Evolutionary conservation across 2,113 vertebrate species (phyloP), one percentile per base, ranked within the genome.

Genomic region (Muscicapa adusta): DNA sequence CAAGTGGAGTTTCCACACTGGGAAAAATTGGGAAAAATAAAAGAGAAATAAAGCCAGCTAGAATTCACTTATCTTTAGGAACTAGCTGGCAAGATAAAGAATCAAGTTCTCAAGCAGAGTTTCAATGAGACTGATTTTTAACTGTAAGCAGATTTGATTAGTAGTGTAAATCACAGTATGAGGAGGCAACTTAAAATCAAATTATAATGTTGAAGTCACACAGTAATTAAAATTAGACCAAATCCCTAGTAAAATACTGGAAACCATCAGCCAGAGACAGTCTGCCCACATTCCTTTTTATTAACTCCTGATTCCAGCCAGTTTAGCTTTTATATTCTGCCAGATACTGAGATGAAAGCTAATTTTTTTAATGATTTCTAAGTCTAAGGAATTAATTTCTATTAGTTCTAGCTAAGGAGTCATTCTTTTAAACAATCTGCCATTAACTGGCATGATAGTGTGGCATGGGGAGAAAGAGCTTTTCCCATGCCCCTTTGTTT

Each of bases 141-240:
- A 77, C 82, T 77, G 23, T n/a, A 74, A 80, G 11, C 16, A 88
- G 56, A 85, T 91, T 76, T 80, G 78, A 91, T 85, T 91, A 89
- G 62, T 58, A 94, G 38, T 88, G 71, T 66, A 95, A 88, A 77
- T 75, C 75, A 90, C 43, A 65, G 43, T 60, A 77, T 63, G 77
- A 93, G 31, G 29, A 96, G 33, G 88, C 45, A 90, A 74, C 29
- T 63, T 90, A 51, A 91, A 96, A 91, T 77, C 38, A 31, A 58
- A 68, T 93, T 78, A 62, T 24, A n/a, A 71, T 29, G 12, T 43
- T 78, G 45, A 77, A 85, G 43, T 77, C 82, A 90, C 3, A 5
- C 34, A 90, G 29, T 42, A 85, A 93, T 91, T 91, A 91, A 85
- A 91, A 67, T 40, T 74, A 72, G 88, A 88, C 60, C 66, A 83